Evolutionary conservation across 1,140 invertebrate species (phyloP).

Genomic region (Asbolus verrucosus): DNA sequence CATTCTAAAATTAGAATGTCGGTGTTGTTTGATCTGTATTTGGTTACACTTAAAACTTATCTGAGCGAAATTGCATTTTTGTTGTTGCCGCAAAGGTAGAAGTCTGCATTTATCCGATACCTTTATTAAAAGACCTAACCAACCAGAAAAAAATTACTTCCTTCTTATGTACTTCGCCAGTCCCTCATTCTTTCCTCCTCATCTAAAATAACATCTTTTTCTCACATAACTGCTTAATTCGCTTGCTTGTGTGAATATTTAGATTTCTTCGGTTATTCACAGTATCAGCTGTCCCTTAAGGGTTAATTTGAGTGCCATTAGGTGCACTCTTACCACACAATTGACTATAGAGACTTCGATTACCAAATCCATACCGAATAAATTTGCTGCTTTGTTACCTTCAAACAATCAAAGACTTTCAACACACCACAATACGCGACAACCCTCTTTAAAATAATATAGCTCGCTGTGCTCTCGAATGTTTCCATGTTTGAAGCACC

Average conservation of each 20-base stretch:
- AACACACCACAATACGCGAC: slow-evolving; percentile 48
- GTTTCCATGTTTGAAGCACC: slow-evolving; percentile 46
- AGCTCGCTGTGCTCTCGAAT: slow-evolving; percentile 43
- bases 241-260: slow-evolving; percentile 31
- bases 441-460: slow-evolving; percentile 48
- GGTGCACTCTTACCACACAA: slow-evolving; percentile 52
- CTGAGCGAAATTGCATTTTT: slow-evolving; percentile 7
- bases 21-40: slow-evolving; percentile 28
- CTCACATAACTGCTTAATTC: neutral
- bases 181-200: neutral
- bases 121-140: slow-evolving; percentile 18
- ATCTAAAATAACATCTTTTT: slow-evolving; percentile 5
- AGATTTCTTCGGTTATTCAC: slow-evolving; percentile 10
- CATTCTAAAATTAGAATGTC: neutral
- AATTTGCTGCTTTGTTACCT: slow-evolving; percentile 58
- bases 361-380: slow-evolving; percentile 47
- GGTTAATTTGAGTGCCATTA: slow-evolving; percentile 42
- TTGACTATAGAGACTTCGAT: slow-evolving; percentile 55
- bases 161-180: slow-evolving; percentile 15
- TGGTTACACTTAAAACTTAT: slow-evolving; percentile 20
- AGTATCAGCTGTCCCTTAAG: slow-evolving; percentile 50
- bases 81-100: slow-evolving; percentile 18
- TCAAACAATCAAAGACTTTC: slow-evolving; percentile 54
- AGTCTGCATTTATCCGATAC: slow-evolving; percentile 17
- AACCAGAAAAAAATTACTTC: slow-evolving; percentile 30